Evolutionary conservation across 2,113 vertebrate species (phyloP).

Genomic region (Pollimyrus isidori): DNA sequence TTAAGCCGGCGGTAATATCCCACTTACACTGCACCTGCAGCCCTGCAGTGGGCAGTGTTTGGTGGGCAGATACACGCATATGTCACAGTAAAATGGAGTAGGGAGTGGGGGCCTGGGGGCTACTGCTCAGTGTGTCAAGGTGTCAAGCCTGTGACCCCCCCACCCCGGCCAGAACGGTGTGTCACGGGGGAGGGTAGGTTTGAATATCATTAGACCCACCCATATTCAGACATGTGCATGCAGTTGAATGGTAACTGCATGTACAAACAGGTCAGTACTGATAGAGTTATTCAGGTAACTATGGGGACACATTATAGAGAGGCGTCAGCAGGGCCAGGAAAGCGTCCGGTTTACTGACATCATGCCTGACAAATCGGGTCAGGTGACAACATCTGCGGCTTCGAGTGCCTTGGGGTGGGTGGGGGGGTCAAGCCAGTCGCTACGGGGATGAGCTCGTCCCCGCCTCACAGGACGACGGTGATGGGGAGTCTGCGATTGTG

Average conservation of each 20-base stretch:
- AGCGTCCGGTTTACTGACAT: background rate
- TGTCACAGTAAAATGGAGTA: constrained; percentile 1
- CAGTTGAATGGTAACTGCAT: constrained; percentile 15
- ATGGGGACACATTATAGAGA: background rate
- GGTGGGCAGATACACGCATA: background rate
- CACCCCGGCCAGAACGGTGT: constrained; percentile 53
- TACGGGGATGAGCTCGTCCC: background rate
- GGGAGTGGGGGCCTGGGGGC: background rate
- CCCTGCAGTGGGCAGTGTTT: background rate
- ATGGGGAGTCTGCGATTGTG: background rate
- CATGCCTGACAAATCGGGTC: background rate
- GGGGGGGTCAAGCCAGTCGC: background rate
- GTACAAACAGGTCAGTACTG: background rate
- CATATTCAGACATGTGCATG: background rate
- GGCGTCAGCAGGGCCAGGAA: background rate
- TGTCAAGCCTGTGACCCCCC: constrained; percentile 11
- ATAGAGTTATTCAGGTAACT: background rate
- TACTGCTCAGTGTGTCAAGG: background rate
- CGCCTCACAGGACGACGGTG: background rate
- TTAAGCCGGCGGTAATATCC: background rate
- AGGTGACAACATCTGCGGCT: background rate
- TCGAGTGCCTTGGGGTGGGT: background rate
- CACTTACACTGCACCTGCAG: background rate
- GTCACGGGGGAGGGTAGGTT: constrained; percentile 36
- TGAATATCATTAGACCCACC: background rate